phyloP scores from a whole-genome alignment of 2,888 invertebrate species.

The Caenorhabditis macrosperma region DNA sequence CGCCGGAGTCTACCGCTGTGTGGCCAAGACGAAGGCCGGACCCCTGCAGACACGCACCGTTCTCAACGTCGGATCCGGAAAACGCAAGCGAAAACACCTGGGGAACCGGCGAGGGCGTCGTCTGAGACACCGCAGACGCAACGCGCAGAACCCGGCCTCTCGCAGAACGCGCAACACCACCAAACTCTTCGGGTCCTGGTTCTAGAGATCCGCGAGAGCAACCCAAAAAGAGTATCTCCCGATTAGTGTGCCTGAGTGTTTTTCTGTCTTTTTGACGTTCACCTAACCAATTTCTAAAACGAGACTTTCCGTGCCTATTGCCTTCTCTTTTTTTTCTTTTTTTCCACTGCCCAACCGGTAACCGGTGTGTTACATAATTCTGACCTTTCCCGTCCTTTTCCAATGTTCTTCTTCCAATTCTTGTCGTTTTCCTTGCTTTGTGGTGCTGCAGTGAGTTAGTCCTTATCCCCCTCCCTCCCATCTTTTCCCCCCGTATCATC shows the following conservation, averaged over 20 bases:
- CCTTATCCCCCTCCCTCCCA: not conserved
- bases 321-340: slow-evolving; percentile 9
- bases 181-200: slow-evolving; percentile 57
- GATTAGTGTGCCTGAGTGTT: slow-evolving; percentile 38
- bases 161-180: slow-evolving; percentile 36
- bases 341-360: slow-evolving; percentile 48
- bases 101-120: slow-evolving; percentile 64
- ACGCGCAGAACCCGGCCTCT: slow-evolving; percentile 33
- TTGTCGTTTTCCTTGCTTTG: slow-evolving; percentile 45
- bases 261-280: slow-evolving; percentile 20
- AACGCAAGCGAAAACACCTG: slow-evolving; percentile 79
- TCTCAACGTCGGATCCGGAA: slow-evolving; percentile 76
- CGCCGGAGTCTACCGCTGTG: slow-evolving; percentile 86
- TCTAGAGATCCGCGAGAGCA: slow-evolving; percentile 6
- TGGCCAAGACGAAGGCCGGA: slow-evolving; percentile 83
- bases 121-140: slow-evolving; percentile 65
- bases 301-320: slow-evolving; percentile 13
- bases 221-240: slow-evolving; percentile 25
- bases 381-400: slow-evolving; percentile 13
- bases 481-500: not conserved
- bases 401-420: slow-evolving; percentile 11
- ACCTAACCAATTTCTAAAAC: slow-evolving; percentile 41
- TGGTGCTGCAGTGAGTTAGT: slow-evolving; percentile 41
- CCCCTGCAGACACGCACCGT: slow-evolving; percentile 74
- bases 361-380: slow-evolving; percentile 51